Percentiles rank a stretch among this genome's conserved stretches.
Evolutionary conservation across 1,140 invertebrate species (phyloP).

Genomic region (Drosophila grimshawi): DNA sequence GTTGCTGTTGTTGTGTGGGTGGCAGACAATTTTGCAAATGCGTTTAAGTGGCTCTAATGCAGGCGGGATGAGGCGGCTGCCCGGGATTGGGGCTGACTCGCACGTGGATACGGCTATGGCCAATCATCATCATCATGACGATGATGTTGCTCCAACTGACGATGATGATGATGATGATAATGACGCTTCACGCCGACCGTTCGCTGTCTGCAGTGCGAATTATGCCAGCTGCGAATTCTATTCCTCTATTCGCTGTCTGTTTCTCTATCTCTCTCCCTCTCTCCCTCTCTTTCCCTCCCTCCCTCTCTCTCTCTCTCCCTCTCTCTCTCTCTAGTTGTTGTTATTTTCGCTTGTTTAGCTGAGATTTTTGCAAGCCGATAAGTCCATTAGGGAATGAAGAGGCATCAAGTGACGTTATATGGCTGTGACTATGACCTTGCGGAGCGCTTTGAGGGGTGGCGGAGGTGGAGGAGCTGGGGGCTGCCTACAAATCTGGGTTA

Average conservation of each 20-base stretch:
- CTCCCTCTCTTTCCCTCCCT: not conserved
- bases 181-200: not conserved
- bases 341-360: slow-evolving; percentile 50
- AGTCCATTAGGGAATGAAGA: slow-evolving; percentile 56
- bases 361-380: slow-evolving; percentile 66
- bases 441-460: not conserved
- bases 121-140: slow-evolving; percentile 2
- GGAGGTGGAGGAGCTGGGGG: not conserved
- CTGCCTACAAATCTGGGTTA: slow-evolving; percentile 20
- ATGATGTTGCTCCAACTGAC: slow-evolving; percentile 9
- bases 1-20: slow-evolving; percentile 65
- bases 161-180: not conserved
- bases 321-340: not conserved
- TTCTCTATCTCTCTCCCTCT: not conserved
- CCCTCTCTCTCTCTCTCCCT: not conserved
- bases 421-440: slow-evolving; percentile 43
- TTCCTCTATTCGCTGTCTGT: not conserved
- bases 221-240: slow-evolving; percentile 39
- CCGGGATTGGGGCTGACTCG: slow-evolving; percentile 35
- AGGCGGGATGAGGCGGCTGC: slow-evolving; percentile 63
- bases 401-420: slow-evolving; percentile 8
- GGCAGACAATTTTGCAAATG: slow-evolving; percentile 78
- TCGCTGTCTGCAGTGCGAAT: slow-evolving; percentile 36
- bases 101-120: slow-evolving; percentile 64
- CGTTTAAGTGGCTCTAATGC: slow-evolving; percentile 80